Percentiles rank a stretch among this genome's conserved stretches.
These are phyloP conservation scores for Peribatodes rhomboidaria DNA, from an alignment of 2,888 invertebrate species.

Conservation along the genomic window DNA sequence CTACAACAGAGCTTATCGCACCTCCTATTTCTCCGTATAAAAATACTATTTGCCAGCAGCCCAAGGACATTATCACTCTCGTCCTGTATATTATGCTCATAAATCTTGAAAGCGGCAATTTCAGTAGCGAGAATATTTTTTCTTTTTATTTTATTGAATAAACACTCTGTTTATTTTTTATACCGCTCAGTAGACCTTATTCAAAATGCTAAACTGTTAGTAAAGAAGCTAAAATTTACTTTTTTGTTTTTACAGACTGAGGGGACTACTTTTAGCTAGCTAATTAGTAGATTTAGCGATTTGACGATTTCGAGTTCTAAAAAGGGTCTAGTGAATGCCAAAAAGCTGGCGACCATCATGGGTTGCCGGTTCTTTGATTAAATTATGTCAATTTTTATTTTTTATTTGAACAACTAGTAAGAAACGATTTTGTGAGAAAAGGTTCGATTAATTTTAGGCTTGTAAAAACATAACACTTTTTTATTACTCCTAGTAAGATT, in stretches of 20 bases:
- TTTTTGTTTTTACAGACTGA: too few relatives aligned
- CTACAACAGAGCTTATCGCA: constrained; percentile 45
- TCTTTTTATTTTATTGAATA: constrained; percentile 38
- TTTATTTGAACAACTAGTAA: background rate
- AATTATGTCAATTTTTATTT: background rate
- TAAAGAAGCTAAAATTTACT: too few relatives aligned
- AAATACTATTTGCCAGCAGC: constrained; percentile 68
- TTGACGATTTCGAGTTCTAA: too few relatives aligned
- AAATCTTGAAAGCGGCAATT: constrained; percentile 62
- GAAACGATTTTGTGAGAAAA: background rate
- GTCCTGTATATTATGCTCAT: constrained; percentile 71
- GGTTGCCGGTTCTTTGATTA: background rate
- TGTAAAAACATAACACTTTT: background rate
- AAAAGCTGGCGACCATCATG: background rate
- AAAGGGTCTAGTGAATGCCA: too few relatives aligned
- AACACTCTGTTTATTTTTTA: constrained; percentile 31
- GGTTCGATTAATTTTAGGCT: too few relatives aligned
- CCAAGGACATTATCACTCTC: constrained; percentile 65
- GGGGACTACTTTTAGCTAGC: too few relatives aligned
- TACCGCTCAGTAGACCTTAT: constrained; percentile 6
- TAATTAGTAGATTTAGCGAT: too few relatives aligned
- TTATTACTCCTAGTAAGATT: background rate
- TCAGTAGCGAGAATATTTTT: constrained; percentile 35
- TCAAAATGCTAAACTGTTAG: too few relatives aligned
- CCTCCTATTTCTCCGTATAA: constrained; percentile 66